Evolutionary conservation across 2,888 invertebrate genomes (phyloP), one percentile per base, ranked within the genome.

Genomic region (Agrochola litura): DNA sequence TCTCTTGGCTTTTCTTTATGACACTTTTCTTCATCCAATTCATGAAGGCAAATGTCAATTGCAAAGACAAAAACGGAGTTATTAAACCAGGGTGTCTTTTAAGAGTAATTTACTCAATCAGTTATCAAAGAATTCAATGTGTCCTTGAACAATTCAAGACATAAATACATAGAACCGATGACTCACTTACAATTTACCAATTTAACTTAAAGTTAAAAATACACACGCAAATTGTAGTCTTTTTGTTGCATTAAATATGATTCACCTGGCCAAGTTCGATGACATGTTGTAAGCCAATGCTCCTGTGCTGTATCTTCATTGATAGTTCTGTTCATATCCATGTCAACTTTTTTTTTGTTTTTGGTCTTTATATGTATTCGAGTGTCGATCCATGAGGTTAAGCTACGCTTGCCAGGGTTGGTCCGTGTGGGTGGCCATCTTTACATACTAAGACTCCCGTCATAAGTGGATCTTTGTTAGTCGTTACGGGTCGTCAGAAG

Each of bases 241-340:
- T 54, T 66, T 75, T 65, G 6, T 68, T 76, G 41, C 56, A 66
- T 43, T 49, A 12, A 12, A 14, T 8, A 25, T 66, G 69, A 70
- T 66, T 76, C 69, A 80, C 54, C 65, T 76, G 60, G 14, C 2
- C 6, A 43, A 76, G 80, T 66, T 82, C 76, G 43, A 52, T 81
- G 61, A 25, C 74, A n/a, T 61, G 46, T 67, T 41, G 25, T 78
- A 9, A 22, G 14, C 12, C 49, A 30, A 5, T n/a, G 30, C 43
- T 65, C 54, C 58, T 54, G 12, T 64, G 10, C 5, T 73, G 37
- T 54, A 2, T 41, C 12, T 58, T 49, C 49, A 25, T 41, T 46
- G 12, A 64, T 25, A 22, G 25, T 22, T 6, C 10, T n/a, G 6
- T 25, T 19, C 49, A 12, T n/a, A 37, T n/a, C 12, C n/a, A n/a